Percentiles rank a stretch among this genome's conserved stretches.
Evolutionary conservation across 2,797 vertebrate species (phyloP).

Genomic region (Fistularia tabacaria): DNA sequence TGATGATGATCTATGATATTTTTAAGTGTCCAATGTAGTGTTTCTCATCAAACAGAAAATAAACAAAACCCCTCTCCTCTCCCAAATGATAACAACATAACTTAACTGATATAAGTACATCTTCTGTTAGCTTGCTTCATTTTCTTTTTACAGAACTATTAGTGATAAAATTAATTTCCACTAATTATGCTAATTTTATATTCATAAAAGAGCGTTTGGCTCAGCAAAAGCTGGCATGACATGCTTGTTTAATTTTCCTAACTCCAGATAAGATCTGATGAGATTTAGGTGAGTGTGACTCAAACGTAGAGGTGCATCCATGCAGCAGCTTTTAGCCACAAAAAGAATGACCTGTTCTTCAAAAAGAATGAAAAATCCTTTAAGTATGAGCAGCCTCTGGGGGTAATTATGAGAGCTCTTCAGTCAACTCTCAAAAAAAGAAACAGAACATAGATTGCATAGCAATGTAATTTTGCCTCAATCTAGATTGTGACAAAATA

Average conservation of each 20-base stretch:
- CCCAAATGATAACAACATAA: no score
- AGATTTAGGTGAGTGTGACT: neutral
- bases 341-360: neutral
- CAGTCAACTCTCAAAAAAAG: neutral
- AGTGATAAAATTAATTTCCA: no score
- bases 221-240: no score
- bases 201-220: no score
- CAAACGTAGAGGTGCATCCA: neutral
- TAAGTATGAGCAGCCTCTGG: neutral
- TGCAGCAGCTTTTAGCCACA: neutral
- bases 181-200: no score
- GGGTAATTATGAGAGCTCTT: neutral
- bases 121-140: no score
- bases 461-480: neutral
- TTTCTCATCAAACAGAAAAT: no score
- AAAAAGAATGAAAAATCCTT: neutral
- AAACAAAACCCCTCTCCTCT: no score
- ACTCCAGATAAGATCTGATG: neutral
- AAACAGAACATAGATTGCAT: neutral
- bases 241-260: neutral
- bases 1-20: no score
- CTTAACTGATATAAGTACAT: no score
- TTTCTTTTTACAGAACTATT: no score
- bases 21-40: no score
- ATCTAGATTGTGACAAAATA: neutral